Percentiles rank a stretch among this genome's conserved stretches.
Conservation (phyloP, 2,113 vertebrate genomes). For the Gallinago jamesoni region DNA sequence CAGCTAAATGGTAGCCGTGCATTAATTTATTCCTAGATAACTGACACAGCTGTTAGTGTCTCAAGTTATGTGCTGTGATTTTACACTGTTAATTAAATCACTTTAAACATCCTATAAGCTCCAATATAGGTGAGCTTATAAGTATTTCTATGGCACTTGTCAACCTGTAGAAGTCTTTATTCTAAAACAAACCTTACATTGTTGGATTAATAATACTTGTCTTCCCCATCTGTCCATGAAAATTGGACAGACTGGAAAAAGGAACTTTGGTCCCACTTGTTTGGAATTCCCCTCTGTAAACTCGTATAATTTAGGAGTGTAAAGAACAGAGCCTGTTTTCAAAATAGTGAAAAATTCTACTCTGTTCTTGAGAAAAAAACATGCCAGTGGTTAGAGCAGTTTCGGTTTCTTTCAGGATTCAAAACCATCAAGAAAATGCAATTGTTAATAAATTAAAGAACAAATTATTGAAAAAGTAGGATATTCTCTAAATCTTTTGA, state of each 20-base stretch:
- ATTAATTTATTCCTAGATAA: not conserved
- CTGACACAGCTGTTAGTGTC: no score
- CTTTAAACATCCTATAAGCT: not conserved
- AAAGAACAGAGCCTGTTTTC: not conserved
- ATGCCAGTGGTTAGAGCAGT: not conserved
- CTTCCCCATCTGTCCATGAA: not conserved
- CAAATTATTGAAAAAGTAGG: not conserved
- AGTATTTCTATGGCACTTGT: not conserved
- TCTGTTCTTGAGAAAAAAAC: not conserved
- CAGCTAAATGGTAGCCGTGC: not conserved
- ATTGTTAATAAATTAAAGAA: not conserved
- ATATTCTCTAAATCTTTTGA: not conserved
- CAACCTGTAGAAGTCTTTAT: not conserved
- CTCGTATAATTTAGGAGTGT: not conserved
- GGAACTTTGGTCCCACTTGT: not conserved
- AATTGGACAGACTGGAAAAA: not conserved
- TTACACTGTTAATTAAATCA: not conserved
- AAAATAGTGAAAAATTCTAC: not conserved
- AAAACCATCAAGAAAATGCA: not conserved
- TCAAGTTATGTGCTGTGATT: not conserved
- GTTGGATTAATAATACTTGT: not conserved
- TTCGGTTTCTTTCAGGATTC: not conserved
- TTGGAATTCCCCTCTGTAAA: not conserved
- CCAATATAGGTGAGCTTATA: not conserved
- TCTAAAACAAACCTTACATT: not conserved